Evolutionary conservation across 2,888 invertebrate species (phyloP).

Genomic region (Diloba caeruleocephala): DNA sequence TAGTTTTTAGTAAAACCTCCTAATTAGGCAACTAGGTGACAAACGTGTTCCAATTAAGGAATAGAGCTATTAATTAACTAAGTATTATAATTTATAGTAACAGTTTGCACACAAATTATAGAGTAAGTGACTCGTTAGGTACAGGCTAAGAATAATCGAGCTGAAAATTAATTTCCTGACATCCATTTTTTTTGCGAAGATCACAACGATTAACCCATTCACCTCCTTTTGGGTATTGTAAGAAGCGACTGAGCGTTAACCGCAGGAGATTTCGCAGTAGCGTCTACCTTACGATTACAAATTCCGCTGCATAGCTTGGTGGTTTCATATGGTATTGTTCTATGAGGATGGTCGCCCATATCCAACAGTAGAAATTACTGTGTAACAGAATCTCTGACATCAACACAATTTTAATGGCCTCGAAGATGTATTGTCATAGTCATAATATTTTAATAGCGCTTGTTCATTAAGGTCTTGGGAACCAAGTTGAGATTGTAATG

Average conservation of each 20-base stretch:
- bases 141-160: slow-evolving; percentile 50
- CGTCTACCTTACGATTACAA: no score
- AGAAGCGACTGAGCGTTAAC: no score
- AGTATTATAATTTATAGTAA: slow-evolving; percentile 49
- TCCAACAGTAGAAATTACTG: no score
- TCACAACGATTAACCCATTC: neutral
- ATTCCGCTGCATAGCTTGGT: no score
- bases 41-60: slow-evolving; percentile 58
- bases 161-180: slow-evolving; percentile 18
- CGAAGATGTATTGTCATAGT: slow-evolving; percentile 1
- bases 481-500: slow-evolving; percentile 51
- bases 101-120: slow-evolving; percentile 57
- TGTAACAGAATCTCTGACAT: neutral
- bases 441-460: slow-evolving; percentile 25
- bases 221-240: neutral
- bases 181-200: slow-evolving; percentile 15
- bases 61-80: slow-evolving; percentile 71
- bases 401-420: neutral
- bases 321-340: no score
- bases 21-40: slow-evolving; percentile 69
- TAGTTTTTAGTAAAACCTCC: slow-evolving; percentile 41
- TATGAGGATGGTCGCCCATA: no score
- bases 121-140: slow-evolving; percentile 61
- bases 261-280: neutral
- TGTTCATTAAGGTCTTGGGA: slow-evolving; percentile 45